Conservation (phyloP, 2,113 vertebrate genomes). For the Thinocorus orbignyianus region DNA sequence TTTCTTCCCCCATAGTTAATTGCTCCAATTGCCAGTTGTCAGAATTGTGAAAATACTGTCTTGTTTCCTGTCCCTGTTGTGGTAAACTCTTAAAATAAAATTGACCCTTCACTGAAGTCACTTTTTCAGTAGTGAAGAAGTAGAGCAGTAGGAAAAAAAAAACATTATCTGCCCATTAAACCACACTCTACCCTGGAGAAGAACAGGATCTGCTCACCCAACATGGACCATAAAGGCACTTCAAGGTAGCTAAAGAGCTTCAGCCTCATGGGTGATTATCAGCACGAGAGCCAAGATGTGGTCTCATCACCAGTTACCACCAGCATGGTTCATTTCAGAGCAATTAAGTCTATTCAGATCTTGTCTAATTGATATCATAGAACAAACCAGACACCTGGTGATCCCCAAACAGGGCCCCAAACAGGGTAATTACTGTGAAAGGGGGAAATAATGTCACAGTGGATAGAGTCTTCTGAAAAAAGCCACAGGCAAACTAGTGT, state of each 20-base stretch:
- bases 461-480: neutral
- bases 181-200: fast-evolving
- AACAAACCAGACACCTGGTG: neutral
- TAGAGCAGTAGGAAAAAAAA: neutral
- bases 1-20: neutral
- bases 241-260: neutral
- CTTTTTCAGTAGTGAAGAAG: neutral
- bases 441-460: neutral
- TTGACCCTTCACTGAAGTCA: neutral
- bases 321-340: neutral
- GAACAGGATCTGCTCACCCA: neutral
- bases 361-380: neutral
- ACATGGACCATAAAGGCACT: neutral
- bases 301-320: neutral
- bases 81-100: neutral
- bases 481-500: neutral
- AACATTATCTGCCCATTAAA: neutral
- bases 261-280: neutral
- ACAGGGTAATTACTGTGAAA: neutral
- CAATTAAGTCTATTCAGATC: neutral
- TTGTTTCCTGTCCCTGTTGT: neutral
- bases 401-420: neutral
- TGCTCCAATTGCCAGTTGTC: neutral
- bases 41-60: neutral
- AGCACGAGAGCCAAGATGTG: neutral